Evolutionary conservation across 2,797 vertebrate genomes (phyloP), one percentile per base, ranked within the genome.

Genomic region (Chelonia mydas): DNA sequence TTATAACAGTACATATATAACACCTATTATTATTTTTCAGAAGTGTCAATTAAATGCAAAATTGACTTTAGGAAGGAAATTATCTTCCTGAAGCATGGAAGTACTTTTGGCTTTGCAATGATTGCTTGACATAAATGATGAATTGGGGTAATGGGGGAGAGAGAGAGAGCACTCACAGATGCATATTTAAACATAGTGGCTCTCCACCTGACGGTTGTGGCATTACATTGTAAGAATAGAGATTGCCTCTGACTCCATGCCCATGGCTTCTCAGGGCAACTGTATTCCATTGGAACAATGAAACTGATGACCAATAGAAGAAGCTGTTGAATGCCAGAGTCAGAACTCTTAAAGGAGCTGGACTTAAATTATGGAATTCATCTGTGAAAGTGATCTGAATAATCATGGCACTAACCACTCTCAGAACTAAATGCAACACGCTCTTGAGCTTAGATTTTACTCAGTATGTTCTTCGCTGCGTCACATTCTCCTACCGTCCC

Each of bases 1-100:
- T 94, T 54, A 50, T 31, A 55, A 61, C 50, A 59, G 59, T 1
- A 2, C 33, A 13, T 5, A 1, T 0, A 0, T n/a, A 1, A 59
- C 49, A 68, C 57, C 11, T n/a, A 85, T 74, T 90, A 83, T 31
- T 92, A 5, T 15, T 95, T 92, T 84, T 83, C 47, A 13, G 6
- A 0, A 25, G 31, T 84, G 9, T 41, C 25, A 31, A 4, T 31
- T 31, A 84, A 53, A 50, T 57, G 21, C 19, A 86, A n/a, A 4
- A 16, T 51, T 93, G 88, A n/a, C 17, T 88, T 4, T 68, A 87
- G 79, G 61, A 91, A 84, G 15, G 55, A 5, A 3, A 1, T 4
- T 57, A 25, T 81, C 79, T 12, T 78, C 77, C 4, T 17, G 45
- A 88, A 79, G 6, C 16, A 53, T 74, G 81, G 82, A 94, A 61